Evolutionary conservation across 2,888 invertebrate genomes (phyloP), one percentile per base, ranked within the genome.

Genomic region (Nebria brevicollis): DNA sequence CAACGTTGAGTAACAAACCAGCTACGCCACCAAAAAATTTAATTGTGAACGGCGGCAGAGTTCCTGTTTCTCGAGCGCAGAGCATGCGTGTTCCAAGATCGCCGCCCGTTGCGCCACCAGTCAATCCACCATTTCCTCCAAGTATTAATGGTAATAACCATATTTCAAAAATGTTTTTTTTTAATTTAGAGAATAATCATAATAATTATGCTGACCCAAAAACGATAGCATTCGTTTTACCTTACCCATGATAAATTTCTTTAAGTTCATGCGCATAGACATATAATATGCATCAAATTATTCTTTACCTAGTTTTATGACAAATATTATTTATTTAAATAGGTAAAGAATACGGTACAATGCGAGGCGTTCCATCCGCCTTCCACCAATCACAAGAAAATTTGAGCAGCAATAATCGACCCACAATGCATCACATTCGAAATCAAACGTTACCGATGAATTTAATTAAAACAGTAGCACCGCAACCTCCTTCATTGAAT

Each of bases 21-120:
- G 92, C 92, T 64, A 93, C 94, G 2, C 94, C 94, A 65, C 93
- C 93, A 41, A 94, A 94, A 88, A 93, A 93, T 82, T 88, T 93
- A 13, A 88, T 91, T 76, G 89, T 92, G 41, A 92, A 92, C 83
- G 91, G 92, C 1, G 91, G 92, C 1, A 92, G 89, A 81, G 54
- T 90, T 84, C 87, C 91, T 68, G 94, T 95, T 3, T 91, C 93
- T 10, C 90, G 96, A 83, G 94, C 96, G 84, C 96, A 96, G 88
- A 96, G 96, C 88, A 95, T 96, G 95, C 92, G 95, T 88, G 92
- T 94, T 85, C 95, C 96, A 41, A 93, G 95, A 89, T 95, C 92
- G 1, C 92, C 92, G 0, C 91, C 92, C 0, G 91, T 92, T 1
- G 89, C 91, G 68, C 90, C 90, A 66, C 89, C 90, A 13, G 85